Percentiles rank a stretch among this genome's conserved stretches.
Evolutionary conservation across 2,888 invertebrate species (phyloP).

Genomic region (Heteromyza rotundicornis): DNA sequence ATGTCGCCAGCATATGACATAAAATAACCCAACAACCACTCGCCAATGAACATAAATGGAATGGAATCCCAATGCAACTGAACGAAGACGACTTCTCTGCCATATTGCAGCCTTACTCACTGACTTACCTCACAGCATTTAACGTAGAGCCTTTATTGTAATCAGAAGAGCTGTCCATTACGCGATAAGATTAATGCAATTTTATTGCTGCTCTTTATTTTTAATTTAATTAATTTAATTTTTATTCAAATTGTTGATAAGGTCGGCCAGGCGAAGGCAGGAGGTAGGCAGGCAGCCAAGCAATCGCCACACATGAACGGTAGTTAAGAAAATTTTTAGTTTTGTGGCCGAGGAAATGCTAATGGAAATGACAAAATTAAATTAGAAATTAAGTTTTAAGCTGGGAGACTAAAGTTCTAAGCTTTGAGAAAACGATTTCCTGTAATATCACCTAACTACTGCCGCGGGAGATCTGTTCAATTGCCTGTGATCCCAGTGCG

Average conservation of each 20-base stretch:
- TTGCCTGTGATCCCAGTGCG: too few relatives aligned
- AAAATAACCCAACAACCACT: slow-evolving; percentile 1
- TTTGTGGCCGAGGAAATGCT: too few relatives aligned
- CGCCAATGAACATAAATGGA: slow-evolving; percentile 14
- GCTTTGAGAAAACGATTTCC: too few relatives aligned
- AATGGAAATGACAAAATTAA: too few relatives aligned
- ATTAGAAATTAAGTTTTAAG: too few relatives aligned
- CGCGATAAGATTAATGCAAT: slow-evolving; percentile 57
- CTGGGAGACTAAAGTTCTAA: too few relatives aligned
- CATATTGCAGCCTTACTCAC: background rate
- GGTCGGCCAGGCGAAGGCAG: slow-evolving; percentile 34
- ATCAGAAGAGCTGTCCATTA: slow-evolving; percentile 45
- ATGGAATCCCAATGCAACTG: background rate
- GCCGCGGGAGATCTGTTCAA: too few relatives aligned
- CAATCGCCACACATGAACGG: too few relatives aligned
- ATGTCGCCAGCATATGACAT: background rate
- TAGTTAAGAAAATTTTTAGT: too few relatives aligned
- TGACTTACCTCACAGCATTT: background rate
- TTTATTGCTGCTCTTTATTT: slow-evolving; percentile 58
- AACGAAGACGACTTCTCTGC: too few relatives aligned
- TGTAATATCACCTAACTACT: too few relatives aligned
- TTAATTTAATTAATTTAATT: slow-evolving; percentile 59
- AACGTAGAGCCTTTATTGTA: slow-evolving; percentile 18
- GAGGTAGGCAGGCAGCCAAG: too few relatives aligned
- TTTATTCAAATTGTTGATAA: slow-evolving; percentile 47